Percentiles rank a stretch among this genome's conserved stretches.
Conservation (phyloP, 1,140 invertebrate genomes). For the Branchinecta lindahli region DNA sequence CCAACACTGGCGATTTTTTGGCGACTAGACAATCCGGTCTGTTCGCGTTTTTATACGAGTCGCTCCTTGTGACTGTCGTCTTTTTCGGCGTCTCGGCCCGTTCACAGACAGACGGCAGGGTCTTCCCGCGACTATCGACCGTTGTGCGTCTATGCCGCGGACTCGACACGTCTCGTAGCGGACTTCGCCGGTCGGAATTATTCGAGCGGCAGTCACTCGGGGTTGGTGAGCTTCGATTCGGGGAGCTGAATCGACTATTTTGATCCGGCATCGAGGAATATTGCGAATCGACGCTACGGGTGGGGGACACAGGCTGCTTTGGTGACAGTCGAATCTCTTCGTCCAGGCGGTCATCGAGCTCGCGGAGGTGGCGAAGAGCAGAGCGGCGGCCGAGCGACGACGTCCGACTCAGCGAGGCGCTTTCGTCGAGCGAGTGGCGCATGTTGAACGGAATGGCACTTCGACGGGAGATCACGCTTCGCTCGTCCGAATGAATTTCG, state of each 20-base stretch:
- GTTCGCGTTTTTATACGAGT: slow-evolving; percentile 1
- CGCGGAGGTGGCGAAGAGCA: not conserved
- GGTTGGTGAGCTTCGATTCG: not conserved
- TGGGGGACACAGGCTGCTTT: slow-evolving; percentile 3
- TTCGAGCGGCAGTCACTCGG: not conserved
- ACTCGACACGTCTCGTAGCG: not conserved
- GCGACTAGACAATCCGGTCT: not conserved
- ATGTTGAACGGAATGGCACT: not conserved
- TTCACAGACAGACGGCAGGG: not conserved
- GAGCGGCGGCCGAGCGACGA: slow-evolving; percentile 6
- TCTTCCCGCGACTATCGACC: not conserved
- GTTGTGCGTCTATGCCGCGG: not conserved
- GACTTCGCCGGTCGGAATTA: not conserved
- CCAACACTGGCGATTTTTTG: not conserved
- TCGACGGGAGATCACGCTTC: not conserved
- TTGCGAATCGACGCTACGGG: slow-evolving; percentile 12
- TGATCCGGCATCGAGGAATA: slow-evolving; percentile 6
- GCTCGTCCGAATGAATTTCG: not conserved
- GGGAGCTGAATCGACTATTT: slow-evolving; percentile 3
- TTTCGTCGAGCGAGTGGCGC: not conserved
- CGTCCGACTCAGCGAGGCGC: not conserved
- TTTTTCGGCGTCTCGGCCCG: not conserved
- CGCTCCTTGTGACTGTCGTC: not conserved
- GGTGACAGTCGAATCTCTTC: not conserved
- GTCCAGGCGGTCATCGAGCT: not conserved